Evolutionary conservation across 1,140 invertebrate genomes (phyloP), one percentile per base, ranked within the genome.

Genomic region (Drosophila takahashii): DNA sequence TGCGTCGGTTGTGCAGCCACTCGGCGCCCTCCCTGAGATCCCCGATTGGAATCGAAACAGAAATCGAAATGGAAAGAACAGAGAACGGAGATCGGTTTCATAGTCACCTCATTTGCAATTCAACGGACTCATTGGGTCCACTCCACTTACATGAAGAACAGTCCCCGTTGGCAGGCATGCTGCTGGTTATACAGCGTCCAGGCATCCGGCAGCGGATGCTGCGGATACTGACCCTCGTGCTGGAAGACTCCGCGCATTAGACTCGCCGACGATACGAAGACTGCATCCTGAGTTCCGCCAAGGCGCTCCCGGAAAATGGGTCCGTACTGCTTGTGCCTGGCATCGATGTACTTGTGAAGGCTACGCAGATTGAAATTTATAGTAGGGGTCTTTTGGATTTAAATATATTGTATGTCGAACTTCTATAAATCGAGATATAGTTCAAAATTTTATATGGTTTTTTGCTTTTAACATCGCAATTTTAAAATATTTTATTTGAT

Each of bases 81-180:
- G 22, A 47, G 64, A 53, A 44, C 18, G 61, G 71, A 57, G 53
- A 62, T 62, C 59, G 53, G 36, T 59, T 41, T 48, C 42, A 52
- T 29, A 52, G 36, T 15, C 59, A 41, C 36, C 18, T 61, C 56
- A 89, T 80, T 90, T 84, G 69, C 70, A 84, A 80, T 89, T 80
- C 81, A 86, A 70, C 73, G 44, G 42, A 39, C 79, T 71, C 37
- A 57, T 57, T 69, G 56, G 32, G 34, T 42, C 36, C 66, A 70
- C 66, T 70, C 58, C 48, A 80, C 94, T 93, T 93, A 96, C 97
- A 98, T 98, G 92, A 98, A 98, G 83, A 98, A 95, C 9, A 98
- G 92, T 15, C 97, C 97, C 75, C 97, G 94, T 73, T 95, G 93
- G 48, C 94, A 95, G 32, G 94, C 93, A 71, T 95, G 94, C 2